Base-by-base conservation (phyloP, 1,140 invertebrate species). In the Halesus radiatus region DNA sequence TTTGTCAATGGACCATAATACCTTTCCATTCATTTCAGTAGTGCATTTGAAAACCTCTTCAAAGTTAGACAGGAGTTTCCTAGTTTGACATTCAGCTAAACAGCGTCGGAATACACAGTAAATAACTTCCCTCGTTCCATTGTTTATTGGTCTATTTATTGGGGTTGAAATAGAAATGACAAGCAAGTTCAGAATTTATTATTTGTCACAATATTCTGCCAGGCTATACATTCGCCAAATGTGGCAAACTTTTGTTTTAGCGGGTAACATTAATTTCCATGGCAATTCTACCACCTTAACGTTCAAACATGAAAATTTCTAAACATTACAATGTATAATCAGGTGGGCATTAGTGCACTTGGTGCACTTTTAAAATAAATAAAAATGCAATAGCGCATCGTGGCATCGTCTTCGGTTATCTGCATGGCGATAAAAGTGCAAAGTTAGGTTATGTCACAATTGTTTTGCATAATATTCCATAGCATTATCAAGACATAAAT, bases 321-420 rank as follows among this genome's bases (percentile, higher is more conserved):
- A 72, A 72, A 26, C 68, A 53, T 20, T 18, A 20, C 53, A 52
- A 66, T 72, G 45, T 72, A 50, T 52, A 20, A 72, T 52, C n/a
- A 52, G n/a, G 45, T 72, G 20, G 20, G 18, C 45, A 52, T 16
- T 50, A 22, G 20, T 72, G 68, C 68, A 72, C 68, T 72, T 20
- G 7, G 50, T 72, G 68, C 68, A 72, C 45, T 26, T 72, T 10
- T 52, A 18, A 3, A 66, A 10, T 18, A 53, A 53, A 23, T 26
- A 52, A 23, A 10, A 26, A 72, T 72, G 68, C 68, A 72, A 16
- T 72, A 10, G 68, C 45, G 18, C 45, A 37, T 18, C 64, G 29
- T 68, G 16, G 64, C n/a, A 18, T 1, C 54, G 54, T 22, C 54
- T 18, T 60, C 18, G 10, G 56, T 60, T 60, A 60, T 8, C 37